These are phyloP conservation scores for Amphiduros pacificus DNA, from an alignment of 2,888 invertebrate genomes.

Conservation along the genomic window DNA sequence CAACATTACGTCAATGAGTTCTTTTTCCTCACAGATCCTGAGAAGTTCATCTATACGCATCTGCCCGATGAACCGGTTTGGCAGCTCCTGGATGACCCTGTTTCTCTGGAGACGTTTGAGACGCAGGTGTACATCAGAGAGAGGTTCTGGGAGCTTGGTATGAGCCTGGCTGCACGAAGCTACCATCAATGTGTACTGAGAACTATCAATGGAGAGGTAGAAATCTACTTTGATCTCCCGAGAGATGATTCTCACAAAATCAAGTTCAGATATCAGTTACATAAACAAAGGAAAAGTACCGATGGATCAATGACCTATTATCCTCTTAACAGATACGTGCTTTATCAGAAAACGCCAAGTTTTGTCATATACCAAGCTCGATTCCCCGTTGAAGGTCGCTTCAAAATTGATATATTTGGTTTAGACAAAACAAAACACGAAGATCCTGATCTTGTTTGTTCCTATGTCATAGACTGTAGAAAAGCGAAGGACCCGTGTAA, in stretches of 20 bases:
- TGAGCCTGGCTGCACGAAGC: conserved; percentile 37
- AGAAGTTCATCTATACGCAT: conserved; percentile 51
- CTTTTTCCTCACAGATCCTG: conserved; percentile 55
- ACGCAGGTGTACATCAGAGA: conserved; percentile 50
- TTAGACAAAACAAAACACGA: conserved; percentile 42
- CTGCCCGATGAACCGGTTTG: conserved; percentile 50
- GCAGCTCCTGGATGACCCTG: conserved; percentile 48
- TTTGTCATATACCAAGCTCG: conserved; percentile 39
- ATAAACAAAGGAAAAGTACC: conserved; percentile 19
- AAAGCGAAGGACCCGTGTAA: conserved; percentile 41
- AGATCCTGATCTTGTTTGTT: conserved; percentile 50
- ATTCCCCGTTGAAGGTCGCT: conserved; percentile 47
- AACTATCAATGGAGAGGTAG: conserved; percentile 43
- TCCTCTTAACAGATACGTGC: conserved; percentile 48
- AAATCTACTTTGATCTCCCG: conserved; percentile 43
- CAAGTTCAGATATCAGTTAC: conserved; percentile 51
- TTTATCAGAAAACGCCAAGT: conserved; percentile 46
- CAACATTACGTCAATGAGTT: conserved; percentile 55
- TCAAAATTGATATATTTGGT: conserved; percentile 55
- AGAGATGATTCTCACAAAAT: conserved; percentile 36
- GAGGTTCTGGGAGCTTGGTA: conserved; percentile 46
- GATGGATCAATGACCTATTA: conserved; percentile 31
- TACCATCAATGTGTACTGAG: conserved; percentile 38
- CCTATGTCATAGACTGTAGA: conserved; percentile 49
- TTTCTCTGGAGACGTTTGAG: conserved; percentile 42